Base-by-base conservation (phyloP, 2,888 invertebrate species). In the Lottia scabra region DNA sequence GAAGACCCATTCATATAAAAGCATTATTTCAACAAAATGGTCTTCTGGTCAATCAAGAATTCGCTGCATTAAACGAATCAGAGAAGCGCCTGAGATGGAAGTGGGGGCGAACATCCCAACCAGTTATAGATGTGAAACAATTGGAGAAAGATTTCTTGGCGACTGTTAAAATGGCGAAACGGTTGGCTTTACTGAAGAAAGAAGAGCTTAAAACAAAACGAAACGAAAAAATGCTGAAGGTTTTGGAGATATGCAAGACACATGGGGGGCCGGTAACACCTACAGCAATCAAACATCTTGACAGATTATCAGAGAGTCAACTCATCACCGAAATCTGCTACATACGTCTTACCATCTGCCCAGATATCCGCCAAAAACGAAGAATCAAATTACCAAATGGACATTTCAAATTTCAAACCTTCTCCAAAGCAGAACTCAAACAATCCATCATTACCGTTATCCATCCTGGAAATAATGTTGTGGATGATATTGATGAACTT, bases 281-380 rank as follows among this genome's bases (percentile, higher is more conserved):
- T 1, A 56, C 56, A 56, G 0, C 56, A 3, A 23, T 56, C 23
- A 23, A 56, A 56, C 23, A 19, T 19, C 56, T n/a, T 23, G 56
- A 56, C 8, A 56, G 56, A 56, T 23, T 56, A 8, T 19, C 56
- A 19, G 56, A 15, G 12, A 56, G 56, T 56, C 8, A 56, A 56
- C 56, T 15, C 19, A 56, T 56, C 56, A 56, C 56, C 56, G 56
- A 56, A 6, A 15, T 56, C 19, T 5, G 56, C 15, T 56, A 56
- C 56, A 56, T 56, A 56, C 48, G 48, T 48, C 56, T 56, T 19
- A 56, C 56, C n/a, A 56, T 56, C 56, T 56, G 56, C 4, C 56
- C 56, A 10, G 56, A 56, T 19, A 56, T 56, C n/a, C 56, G 15
- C n/a, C 56, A 56, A 56, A 56, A 56, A 56, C 56, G 56, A n/a